phyloP scores from a whole-genome alignment of 2,113 vertebrate genomes.

The Bubalus kerabau region DNA sequence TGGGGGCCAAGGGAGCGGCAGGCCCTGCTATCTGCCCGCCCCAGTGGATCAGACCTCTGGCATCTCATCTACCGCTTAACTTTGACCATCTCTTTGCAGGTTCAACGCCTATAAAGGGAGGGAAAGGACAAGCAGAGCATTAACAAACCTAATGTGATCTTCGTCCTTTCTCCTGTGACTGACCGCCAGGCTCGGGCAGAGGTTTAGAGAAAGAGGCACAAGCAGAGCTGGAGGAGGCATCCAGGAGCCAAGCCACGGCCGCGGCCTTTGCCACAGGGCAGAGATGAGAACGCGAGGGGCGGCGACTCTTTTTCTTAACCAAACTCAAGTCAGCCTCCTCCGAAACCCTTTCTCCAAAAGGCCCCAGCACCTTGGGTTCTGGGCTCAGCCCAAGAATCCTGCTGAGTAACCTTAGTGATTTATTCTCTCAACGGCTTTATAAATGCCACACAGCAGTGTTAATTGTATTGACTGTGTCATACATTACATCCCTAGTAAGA shows the following conservation, averaged over 20 bases:
- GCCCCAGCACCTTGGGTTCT: background rate
- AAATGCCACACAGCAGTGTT: background rate
- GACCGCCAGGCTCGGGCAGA: background rate
- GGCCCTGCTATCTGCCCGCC: background rate
- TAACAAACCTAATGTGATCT: background rate
- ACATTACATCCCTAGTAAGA: background rate
- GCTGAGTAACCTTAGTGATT: background rate
- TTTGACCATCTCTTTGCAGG: background rate
- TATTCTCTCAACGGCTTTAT: background rate
- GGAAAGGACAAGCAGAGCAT: background rate
- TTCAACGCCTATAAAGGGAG: background rate
- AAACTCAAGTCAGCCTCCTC: background rate
- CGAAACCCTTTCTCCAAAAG: background rate
- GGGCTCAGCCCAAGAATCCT: background rate
- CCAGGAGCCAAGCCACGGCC: background rate
- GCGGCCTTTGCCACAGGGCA: background rate
- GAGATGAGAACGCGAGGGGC: background rate
- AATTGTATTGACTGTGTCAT: background rate
- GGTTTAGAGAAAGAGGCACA: background rate
- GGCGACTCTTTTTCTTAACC: background rate
- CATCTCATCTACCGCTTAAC: background rate
- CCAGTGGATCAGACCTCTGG: background rate
- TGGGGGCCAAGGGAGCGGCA: fast-evolving
- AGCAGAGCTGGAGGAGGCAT: background rate
- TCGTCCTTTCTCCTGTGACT: background rate